Base-by-base conservation (phyloP, 1,140 invertebrate species). In the Hycleus phaleratus region DNA sequence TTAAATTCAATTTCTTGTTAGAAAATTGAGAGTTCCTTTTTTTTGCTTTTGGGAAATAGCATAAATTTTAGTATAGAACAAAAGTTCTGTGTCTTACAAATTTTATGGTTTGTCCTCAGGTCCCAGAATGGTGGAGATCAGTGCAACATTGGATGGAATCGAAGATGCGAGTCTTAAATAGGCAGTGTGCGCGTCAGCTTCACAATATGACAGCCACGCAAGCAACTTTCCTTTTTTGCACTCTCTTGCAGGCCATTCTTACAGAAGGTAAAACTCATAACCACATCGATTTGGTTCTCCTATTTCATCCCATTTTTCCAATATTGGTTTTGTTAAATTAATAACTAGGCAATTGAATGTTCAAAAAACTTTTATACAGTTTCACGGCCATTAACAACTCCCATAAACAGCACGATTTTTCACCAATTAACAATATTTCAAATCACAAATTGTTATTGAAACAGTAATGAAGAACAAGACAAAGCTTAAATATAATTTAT, bases 211-310 rank as follows among this genome's bases (percentile, higher is more conserved):
- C 60, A 67, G 63, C 65, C 48, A 65, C 65, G 61, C 63, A 65
- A 66, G 64, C 62, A 62, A 63, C 63, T 64, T 65, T 68, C 55
- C 64, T 66, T 65, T 64, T 68, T 64, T 68, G 64, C 64, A 66
- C 64, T 61, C 60, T 68, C 56, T 63, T 68, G 62, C 66, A 66
- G 59, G 62, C 61, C 56, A 66, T 66, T 60, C 56, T 68, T 60
- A 60, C 64, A 40, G 59, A 63, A 68, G 66, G 66, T 68, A 65
- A 55, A 55, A 55, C 52, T 55, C 52, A 55, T 55, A 57, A 57
- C 46, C 49, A 57, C 38, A 43, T 38, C 55, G 46, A 57, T 57
- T 49, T 57, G 12, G 26, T 26, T 53, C 51, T 45, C 45, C 46
- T 45, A 53, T 53, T 53, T 53, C 46, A 25, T 18, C 38, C 51